These are phyloP conservation scores for Parasteatoda lunata DNA, from an alignment of 2,888 invertebrate species.

Conservation along the genomic window DNA sequence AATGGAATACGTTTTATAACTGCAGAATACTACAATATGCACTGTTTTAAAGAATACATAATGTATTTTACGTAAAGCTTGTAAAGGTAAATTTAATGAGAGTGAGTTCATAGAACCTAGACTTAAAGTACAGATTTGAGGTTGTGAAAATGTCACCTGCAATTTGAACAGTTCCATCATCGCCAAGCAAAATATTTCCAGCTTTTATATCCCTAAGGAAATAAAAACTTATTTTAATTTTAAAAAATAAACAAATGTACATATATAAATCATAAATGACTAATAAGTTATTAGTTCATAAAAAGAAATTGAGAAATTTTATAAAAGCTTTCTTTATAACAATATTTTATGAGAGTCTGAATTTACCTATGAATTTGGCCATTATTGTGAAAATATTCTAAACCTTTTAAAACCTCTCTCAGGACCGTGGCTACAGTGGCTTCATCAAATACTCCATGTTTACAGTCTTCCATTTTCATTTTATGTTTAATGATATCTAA, in stretches of 20 bases:
- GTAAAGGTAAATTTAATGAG: not conserved
- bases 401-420: conserved; percentile 93
- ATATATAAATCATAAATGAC: conserved; percentile 17
- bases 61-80: not conserved
- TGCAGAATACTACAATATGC: not conserved
- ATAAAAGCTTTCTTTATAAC: conserved; percentile 2
- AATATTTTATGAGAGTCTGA: not conserved
- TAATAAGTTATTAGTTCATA: not conserved
- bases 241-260: not conserved
- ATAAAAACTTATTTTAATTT: conserved; percentile 30
- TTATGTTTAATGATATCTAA: conserved; percentile 89
- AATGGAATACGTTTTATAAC: not conserved
- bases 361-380: conserved; percentile 96
- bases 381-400: conserved; percentile 99
- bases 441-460: conserved; percentile 97
- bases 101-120: not conserved
- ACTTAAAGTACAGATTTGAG: conserved; percentile 1
- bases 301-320: not conserved
- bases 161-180: conserved; percentile 97
- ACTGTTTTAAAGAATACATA: not conserved
- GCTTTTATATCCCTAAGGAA: conserved; percentile 91
- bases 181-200: conserved; percentile 96
- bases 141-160: conserved; percentile 77
- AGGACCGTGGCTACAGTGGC: conserved; percentile 97
- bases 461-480: conserved; percentile 92